These are phyloP conservation scores for Antheraea assamensis DNA, from an alignment of 2,888 invertebrate species.

Conservation along the genomic window DNA sequence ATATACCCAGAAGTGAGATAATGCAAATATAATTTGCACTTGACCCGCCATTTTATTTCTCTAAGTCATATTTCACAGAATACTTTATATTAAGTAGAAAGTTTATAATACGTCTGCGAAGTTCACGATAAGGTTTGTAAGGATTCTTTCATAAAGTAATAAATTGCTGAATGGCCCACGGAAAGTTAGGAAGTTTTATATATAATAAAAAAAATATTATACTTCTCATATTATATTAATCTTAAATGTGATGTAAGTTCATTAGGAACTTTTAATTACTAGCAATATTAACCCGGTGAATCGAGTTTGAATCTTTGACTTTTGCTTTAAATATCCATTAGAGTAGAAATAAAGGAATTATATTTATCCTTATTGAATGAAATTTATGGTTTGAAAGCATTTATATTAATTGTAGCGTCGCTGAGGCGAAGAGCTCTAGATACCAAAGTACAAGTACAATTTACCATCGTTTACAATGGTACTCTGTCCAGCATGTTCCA, in stretches of 20 bases:
- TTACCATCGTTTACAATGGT: too few relatives aligned
- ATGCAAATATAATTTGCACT: not conserved
- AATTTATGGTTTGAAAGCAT: too few relatives aligned
- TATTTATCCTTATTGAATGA: too few relatives aligned
- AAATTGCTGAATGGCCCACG: slow-evolving; percentile 32
- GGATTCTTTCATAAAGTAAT: slow-evolving; percentile 32
- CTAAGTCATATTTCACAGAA: not conserved
- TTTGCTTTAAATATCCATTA: not conserved
- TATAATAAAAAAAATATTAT: slow-evolving; percentile 1
- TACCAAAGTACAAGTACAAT: too few relatives aligned
- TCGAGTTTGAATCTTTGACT: not conserved
- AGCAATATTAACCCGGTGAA: not conserved
- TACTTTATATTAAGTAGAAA: slow-evolving; percentile 30
- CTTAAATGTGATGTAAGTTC: slow-evolving; percentile 12
- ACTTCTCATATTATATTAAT: slow-evolving; percentile 10
- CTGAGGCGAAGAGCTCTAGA: too few relatives aligned
- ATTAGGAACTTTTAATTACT: not conserved
- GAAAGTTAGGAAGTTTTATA: slow-evolving; percentile 8
- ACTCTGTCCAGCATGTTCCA: too few relatives aligned
- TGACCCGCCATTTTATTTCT: not conserved
- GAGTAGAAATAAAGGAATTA: not conserved
- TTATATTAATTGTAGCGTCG: too few relatives aligned
- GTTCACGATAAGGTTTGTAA: slow-evolving; percentile 35
- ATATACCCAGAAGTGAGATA: not conserved
- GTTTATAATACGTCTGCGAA: slow-evolving; percentile 33